phyloP scores from a whole-genome alignment of 2,888 invertebrate species.

The Gymnocheta viridis region DNA sequence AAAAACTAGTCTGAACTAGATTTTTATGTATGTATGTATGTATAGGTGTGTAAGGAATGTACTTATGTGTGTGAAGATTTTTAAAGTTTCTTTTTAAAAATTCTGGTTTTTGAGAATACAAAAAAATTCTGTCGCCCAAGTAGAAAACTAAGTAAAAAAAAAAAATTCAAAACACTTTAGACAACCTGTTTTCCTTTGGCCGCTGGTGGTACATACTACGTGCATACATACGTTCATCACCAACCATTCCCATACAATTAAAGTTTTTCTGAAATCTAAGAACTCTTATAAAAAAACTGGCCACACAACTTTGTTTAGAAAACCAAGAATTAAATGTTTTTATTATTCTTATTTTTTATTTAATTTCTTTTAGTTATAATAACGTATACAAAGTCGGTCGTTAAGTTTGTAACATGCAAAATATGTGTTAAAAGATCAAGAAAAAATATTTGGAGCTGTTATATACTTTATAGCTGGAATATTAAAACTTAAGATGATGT shows the following conservation, averaged over 20 bases:
- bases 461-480: neutral
- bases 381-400: neutral
- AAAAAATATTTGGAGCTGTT: neutral
- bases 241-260: slow-evolving; percentile 20
- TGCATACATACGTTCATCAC: slow-evolving; percentile 12
- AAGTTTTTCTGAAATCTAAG: slow-evolving; percentile 15
- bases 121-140: slow-evolving; percentile 23
- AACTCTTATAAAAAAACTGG: slow-evolving; percentile 25
- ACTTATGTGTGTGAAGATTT: slow-evolving; percentile 46
- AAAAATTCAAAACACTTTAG: slow-evolving; percentile 40
- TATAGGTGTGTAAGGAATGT: too few relatives aligned
- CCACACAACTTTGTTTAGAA: slow-evolving; percentile 37
- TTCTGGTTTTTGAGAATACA: slow-evolving; percentile 33
- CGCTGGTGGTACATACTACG: slow-evolving; percentile 23
- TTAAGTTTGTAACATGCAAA: neutral
- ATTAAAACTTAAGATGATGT: too few relatives aligned
- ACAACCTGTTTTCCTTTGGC: slow-evolving; percentile 52
- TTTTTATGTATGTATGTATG: slow-evolving; percentile 25
- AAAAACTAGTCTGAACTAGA: slow-evolving; percentile 63
- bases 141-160: neutral
- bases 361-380: neutral
- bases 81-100: slow-evolving; percentile 45
- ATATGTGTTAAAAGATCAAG: neutral
- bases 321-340: slow-evolving; percentile 16
- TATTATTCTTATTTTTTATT: neutral